Evolutionary conservation across 2,113 vertebrate species (phyloP).

Genomic region (Ictalurus punctatus): DNA sequence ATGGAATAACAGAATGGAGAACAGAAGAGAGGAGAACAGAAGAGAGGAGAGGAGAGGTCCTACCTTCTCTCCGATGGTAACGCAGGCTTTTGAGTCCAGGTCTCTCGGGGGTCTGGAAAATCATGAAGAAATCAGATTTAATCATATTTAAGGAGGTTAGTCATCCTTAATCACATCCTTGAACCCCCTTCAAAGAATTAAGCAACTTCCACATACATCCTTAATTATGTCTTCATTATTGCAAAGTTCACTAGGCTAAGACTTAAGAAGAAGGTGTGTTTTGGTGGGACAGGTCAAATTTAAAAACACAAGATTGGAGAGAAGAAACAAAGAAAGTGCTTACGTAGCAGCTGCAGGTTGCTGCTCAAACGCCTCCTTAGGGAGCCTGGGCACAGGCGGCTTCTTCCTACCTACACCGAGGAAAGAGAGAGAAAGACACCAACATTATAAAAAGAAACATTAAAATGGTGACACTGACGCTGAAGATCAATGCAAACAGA

Average conservation of each 20-base stretch:
- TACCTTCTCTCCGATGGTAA: slow-evolving; percentile 96
- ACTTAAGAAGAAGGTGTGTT: not conserved
- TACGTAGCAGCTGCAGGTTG: slow-evolving; percentile 85
- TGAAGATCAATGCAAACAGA: not conserved
- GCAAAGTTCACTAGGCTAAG: not conserved
- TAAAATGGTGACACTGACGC: not conserved
- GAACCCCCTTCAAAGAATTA: not conserved
- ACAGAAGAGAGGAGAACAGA: too few species aligned
- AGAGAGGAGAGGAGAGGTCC: not conserved
- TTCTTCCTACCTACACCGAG: slow-evolving; percentile 83
- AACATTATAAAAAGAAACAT: not conserved
- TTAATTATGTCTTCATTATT: not conserved
- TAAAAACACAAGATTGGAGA: not conserved
- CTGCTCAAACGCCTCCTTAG: slow-evolving; percentile 90
- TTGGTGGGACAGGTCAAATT: not conserved
- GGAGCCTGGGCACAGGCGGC: slow-evolving; percentile 82
- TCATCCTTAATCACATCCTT: slow-evolving; percentile 27
- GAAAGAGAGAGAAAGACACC: slow-evolving; percentile 34
- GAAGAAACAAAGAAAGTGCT: slow-evolving; percentile 58
- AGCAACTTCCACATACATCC: not conserved
- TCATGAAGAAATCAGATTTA: not conserved
- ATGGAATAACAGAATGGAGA: not conserved
- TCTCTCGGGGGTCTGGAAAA: slow-evolving; percentile 88
- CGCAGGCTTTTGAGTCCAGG: slow-evolving; percentile 93
- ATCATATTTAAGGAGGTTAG: slow-evolving; percentile 1